A percentile compares a stretch with the other conserved stretches of the same genome.
phyloP scores from a whole-genome alignment of 2,888 invertebrate species.

The Bombyx huttoni region DNA sequence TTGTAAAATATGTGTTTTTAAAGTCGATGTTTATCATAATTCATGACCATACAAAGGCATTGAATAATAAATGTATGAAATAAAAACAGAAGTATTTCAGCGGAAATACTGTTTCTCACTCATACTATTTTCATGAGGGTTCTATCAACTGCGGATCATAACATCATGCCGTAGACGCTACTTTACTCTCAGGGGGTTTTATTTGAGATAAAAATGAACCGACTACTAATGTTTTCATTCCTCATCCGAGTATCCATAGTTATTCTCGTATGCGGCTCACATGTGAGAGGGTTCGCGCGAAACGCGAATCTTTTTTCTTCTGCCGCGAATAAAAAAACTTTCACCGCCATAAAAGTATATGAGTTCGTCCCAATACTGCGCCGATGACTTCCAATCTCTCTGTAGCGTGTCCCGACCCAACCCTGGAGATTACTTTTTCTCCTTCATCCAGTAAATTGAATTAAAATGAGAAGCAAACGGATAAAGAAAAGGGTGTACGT shows the following conservation, averaged over 20 bases:
- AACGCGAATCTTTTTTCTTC: slow-evolving; percentile 57
- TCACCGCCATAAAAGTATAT: slow-evolving; percentile 65
- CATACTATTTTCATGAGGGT: slow-evolving; percentile 13
- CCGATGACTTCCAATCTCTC: slow-evolving; percentile 68
- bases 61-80: not conserved
- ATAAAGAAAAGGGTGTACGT: slow-evolving; percentile 58
- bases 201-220: slow-evolving; percentile 31
- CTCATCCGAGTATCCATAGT: slow-evolving; percentile 35
- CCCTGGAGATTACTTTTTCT: slow-evolving; percentile 67
- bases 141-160: slow-evolving; percentile 15
- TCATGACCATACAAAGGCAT: not conserved
- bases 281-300: slow-evolving; percentile 32
- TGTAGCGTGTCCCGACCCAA: slow-evolving; percentile 60
- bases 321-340: slow-evolving; percentile 63
- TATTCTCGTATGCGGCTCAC: slow-evolving; percentile 45
- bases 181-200: slow-evolving; percentile 24
- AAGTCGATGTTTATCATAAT: not conserved
- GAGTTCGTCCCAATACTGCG: slow-evolving; percentile 68
- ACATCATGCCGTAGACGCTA: slow-evolving; percentile 18
- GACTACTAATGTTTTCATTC: slow-evolving; percentile 43
- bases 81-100: not conserved
- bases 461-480: slow-evolving; percentile 67
- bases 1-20: not conserved
- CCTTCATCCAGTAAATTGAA: slow-evolving; percentile 68
- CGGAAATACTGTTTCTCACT: slow-evolving; percentile 11